These are phyloP conservation scores for Callospermophilus lateralis DNA, from an alignment of 2,113 vertebrate species.

Conservation along the genomic window DNA sequence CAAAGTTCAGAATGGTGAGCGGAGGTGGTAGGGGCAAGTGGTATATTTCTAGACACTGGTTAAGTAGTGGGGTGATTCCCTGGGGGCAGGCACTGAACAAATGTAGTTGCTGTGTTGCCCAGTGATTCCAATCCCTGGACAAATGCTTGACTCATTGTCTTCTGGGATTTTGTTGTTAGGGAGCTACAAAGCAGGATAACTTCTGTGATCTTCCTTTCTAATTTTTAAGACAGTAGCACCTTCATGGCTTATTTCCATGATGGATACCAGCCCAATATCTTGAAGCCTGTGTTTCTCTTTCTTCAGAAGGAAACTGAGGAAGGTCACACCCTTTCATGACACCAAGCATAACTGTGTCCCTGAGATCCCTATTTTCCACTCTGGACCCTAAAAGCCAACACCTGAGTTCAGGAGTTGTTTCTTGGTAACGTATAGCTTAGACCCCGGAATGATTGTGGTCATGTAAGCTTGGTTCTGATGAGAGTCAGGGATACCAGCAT, in stretches of 20 bases:
- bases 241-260: not conserved
- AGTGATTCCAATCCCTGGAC: not conserved
- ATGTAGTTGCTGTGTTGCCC: no score
- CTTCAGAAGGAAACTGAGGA: not conserved
- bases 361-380: not conserved
- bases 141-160: not conserved
- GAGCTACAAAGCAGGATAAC: not conserved
- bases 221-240: not conserved
- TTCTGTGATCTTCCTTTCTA: not conserved
- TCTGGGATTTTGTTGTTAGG: not conserved
- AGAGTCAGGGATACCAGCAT: not conserved
- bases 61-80: not conserved
- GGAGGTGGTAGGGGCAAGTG: not conserved
- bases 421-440: not conserved
- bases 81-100: not conserved
- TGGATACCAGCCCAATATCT: not conserved
- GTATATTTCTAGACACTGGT: not conserved
- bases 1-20: not conserved
- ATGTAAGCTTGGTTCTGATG: not conserved
- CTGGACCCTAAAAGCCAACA: not conserved
- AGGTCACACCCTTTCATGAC: not conserved
- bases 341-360: not conserved
- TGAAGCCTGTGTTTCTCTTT: not conserved
- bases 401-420: not conserved
- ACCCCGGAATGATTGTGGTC: not conserved